phyloP scores from a whole-genome alignment of 2,113 vertebrate genomes.

The Lonchura striata region DNA sequence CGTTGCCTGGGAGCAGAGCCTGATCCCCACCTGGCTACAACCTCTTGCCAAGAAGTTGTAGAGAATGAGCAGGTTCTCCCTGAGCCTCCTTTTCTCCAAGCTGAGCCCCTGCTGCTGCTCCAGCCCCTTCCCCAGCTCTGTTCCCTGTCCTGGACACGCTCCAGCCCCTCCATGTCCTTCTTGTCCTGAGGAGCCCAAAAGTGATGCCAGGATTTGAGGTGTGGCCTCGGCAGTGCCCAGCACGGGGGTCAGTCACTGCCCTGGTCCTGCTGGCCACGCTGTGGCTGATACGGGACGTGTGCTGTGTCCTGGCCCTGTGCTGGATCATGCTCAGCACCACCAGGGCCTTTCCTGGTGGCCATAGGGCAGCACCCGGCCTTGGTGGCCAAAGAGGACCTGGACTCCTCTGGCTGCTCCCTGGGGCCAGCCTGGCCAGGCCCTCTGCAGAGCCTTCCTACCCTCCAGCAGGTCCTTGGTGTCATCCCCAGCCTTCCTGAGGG shows the following conservation, averaged over 20 bases:
- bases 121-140: accelerated
- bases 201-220: not conserved
- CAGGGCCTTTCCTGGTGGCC: not conserved
- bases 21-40: not conserved
- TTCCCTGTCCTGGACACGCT: not conserved
- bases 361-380: not conserved
- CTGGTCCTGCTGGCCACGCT: not conserved
- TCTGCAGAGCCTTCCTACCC: not conserved
- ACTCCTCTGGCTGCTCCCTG: accelerated
- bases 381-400: not conserved
- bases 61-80: not conserved
- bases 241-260: not conserved
- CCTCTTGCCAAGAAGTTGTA: not conserved
- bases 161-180: not conserved
- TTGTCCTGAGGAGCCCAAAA: not conserved
- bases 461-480: not conserved
- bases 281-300: not conserved
- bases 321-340: not conserved
- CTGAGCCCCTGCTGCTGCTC: not conserved
- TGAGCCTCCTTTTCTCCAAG: not conserved
- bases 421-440: not conserved
- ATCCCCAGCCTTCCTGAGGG: not conserved
- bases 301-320: not conserved
- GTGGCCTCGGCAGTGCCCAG: not conserved
- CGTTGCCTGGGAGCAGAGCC: not conserved